These are phyloP conservation scores for Tachypleus tridentatus DNA, from an alignment of 1,140 invertebrate species.

Conservation along the genomic window DNA sequence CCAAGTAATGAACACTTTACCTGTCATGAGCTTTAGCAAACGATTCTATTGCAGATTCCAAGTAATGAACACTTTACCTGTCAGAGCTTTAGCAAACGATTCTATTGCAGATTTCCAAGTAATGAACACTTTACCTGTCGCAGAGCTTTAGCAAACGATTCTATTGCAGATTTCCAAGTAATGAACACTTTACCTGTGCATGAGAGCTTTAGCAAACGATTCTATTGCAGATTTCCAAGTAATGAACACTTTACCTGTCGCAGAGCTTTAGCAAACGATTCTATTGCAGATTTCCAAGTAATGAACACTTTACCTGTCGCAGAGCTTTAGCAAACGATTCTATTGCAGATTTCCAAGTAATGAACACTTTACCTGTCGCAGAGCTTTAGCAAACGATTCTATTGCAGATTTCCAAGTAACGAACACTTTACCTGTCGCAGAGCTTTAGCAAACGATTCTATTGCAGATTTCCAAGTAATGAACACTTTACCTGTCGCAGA, in stretches of 20 bases:
- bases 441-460: conserved; percentile 90
- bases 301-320: conserved; percentile 30
- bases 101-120: conserved; percentile 82
- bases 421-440: conserved; percentile 38
- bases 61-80: conserved; percentile 26
- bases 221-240: conserved; percentile 82
- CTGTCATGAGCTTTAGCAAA: conserved; percentile 69
- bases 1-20: conserved; percentile 22
- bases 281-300: conserved; percentile 70
- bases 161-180: conserved; percentile 70
- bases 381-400: conserved; percentile 88
- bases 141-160: conserved; percentile 83
- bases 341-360: conserved; percentile 61
- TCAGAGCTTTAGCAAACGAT: conserved; percentile 77
- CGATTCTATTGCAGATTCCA: conserved; percentile 89
- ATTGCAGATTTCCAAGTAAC: conserved; percentile 59
- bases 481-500: conserved; percentile 39
- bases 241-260: conserved; percentile 30
- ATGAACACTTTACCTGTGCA: conserved; percentile 29
- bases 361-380: conserved; percentile 32
- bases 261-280: conserved; percentile 83
- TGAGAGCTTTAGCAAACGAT: conserved; percentile 82
- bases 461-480: conserved; percentile 51
- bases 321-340: conserved; percentile 88
- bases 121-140: conserved; percentile 30